Base-by-base conservation (phyloP, 2,113 vertebrate species). In the Motacilla tschutschensis region DNA sequence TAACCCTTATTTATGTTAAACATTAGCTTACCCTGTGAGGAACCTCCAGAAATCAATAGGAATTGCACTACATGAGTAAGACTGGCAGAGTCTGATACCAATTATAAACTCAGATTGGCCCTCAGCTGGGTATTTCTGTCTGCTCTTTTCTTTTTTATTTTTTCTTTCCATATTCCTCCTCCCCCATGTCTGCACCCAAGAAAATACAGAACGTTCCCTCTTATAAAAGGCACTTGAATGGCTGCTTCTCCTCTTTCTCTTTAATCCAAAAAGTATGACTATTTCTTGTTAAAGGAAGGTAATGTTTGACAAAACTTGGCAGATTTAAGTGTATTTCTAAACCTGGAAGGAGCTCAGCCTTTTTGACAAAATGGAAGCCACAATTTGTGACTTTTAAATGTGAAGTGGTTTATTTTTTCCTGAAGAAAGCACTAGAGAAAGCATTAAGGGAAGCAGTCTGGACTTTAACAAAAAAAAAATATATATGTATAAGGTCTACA, bases 271-370 rank as follows among this genome's bases (percentile, higher is more conserved):
- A 94, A 91, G 48, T 71, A 82, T 58, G 89, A 95, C 62, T 92
- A 91, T 92, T 95, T 69, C 89, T 95, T n/a, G 16, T 88, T 86
- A 91, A 88, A 90, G 76, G 69, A 94, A 96, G 90, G 90, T 93
- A 93, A 81, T 64, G 55, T 89, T 94, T 96, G 94, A 95, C 87
- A 94, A 94, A 95, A 94, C 81, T 94, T 95, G 95, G 95, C 95
- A 93, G 87, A 89, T 93, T 75, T 51, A 67, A 94, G 69, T 85
- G 48, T 83, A 86, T 94, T 94, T 95, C 94, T 96, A 96, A 95
- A 92, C 82, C 75, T 91, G 91, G 95, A 95, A 95, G 64, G 28
- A 94, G 35, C 57, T 81, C 88, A 95, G 91, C 53, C 93, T 91
- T 87, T 92, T 59, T 93, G 76, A 96, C 76, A 94, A 94, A 96